Conservation (phyloP, 2,113 vertebrate genomes). For the Xiphias gladius region DNA sequence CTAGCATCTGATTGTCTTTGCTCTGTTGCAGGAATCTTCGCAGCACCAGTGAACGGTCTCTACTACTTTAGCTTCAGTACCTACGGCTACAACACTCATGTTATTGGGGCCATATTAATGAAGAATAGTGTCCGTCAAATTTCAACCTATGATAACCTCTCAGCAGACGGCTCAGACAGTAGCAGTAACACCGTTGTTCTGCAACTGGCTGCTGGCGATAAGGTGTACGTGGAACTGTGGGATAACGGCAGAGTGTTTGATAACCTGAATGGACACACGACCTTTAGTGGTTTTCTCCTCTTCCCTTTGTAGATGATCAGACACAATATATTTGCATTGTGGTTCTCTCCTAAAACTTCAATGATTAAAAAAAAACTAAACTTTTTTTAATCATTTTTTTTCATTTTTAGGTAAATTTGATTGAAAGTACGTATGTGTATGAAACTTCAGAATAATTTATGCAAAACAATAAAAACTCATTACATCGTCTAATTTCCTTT, state of each 20-base stretch:
- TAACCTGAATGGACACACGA: conserved; percentile 61
- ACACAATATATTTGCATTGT: neutral
- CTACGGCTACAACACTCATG: conserved; percentile 51
- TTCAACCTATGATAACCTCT: conserved; percentile 23
- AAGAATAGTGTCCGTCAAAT: conserved; percentile 37
- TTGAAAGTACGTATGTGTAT: neutral
- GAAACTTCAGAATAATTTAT: neutral
- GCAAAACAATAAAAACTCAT: neutral
- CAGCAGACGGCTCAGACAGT: conserved; percentile 25
- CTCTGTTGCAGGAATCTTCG: conserved; percentile 61
- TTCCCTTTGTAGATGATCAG: conserved; percentile 28
- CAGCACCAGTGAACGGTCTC: conserved; percentile 47
- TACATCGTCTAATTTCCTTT: neutral
- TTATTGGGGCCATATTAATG: conserved; percentile 35
- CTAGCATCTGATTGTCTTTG: neutral
- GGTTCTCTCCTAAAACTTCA: neutral
- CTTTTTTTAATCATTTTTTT: neutral
- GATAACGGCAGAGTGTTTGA: conserved; percentile 46
- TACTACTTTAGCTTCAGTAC: conserved; percentile 67
- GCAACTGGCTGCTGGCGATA: conserved; percentile 32
- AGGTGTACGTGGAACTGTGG: conserved; percentile 44
- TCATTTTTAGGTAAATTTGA: neutral
- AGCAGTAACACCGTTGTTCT: conserved; percentile 47
- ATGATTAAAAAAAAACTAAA: neutral
- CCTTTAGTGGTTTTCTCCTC: conserved; percentile 62